phyloP scores from a whole-genome alignment of 2,113 vertebrate species.

The Pipra filicauda region DNA sequence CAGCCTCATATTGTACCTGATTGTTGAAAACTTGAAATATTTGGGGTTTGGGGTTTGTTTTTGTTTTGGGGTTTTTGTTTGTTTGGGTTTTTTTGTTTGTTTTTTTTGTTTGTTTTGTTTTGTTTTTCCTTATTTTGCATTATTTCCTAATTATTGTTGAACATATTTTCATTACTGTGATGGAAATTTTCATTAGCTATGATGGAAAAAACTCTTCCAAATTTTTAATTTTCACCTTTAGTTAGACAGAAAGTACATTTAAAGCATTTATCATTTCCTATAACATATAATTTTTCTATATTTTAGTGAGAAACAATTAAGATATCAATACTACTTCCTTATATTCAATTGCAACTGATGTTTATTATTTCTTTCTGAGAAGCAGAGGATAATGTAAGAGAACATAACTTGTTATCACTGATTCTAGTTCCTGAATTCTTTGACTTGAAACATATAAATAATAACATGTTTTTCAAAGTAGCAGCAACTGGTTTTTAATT shows the following conservation, averaged over 20 bases:
- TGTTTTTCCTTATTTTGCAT: background rate
- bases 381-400: background rate
- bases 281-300: background rate
- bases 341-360: background rate
- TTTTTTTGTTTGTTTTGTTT: background rate
- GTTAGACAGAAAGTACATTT: background rate
- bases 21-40: background rate
- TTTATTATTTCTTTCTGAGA: background rate
- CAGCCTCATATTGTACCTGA: background rate
- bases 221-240: background rate
- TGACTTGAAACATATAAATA: background rate
- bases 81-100: fast-evolving
- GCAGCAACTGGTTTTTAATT: background rate
- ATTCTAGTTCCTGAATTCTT: background rate
- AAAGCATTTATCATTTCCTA: background rate
- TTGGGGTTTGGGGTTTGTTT: background rate
- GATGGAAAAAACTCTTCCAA: background rate
- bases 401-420: background rate
- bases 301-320: background rate
- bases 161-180: background rate
- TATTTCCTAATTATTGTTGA: background rate
- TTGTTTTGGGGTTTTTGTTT: background rate
- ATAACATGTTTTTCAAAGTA: background rate
- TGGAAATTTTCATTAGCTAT: background rate
- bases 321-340: background rate